Conservation (phyloP, 2,113 vertebrate genomes). For the Isichthys henryi region DNA sequence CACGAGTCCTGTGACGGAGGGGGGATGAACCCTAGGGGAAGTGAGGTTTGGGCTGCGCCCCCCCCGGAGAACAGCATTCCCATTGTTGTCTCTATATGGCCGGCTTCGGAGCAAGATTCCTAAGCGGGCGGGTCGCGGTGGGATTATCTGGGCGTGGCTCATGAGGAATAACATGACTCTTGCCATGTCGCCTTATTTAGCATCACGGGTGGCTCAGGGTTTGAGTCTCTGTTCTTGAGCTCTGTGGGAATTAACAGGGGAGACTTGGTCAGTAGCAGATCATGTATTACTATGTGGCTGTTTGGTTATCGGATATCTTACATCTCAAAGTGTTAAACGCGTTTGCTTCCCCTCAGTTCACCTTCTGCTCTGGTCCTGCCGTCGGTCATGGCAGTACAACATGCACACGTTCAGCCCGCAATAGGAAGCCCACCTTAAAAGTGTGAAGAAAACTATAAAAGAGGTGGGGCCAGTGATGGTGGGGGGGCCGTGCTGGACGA, state of each 20-base stretch:
- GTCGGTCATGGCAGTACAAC: not conserved
- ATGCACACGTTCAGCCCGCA: not conserved
- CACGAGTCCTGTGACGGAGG: constrained; percentile 23
- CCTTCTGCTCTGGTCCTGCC: not conserved
- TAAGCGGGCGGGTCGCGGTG: constrained; percentile 30
- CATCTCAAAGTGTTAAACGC: not conserved
- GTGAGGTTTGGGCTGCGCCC: constrained; percentile 22
- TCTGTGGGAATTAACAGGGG: not conserved
- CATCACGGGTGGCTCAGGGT: not conserved
- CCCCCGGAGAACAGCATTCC: constrained; percentile 50
- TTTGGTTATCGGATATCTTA: not conserved
- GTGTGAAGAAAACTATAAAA: not conserved
- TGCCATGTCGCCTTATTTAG: not conserved
- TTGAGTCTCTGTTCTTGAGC: not conserved
- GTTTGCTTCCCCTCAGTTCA: not conserved
- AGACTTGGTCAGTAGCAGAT: not conserved
- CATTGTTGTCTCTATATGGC: constrained; percentile 49
- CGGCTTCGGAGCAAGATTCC: constrained; percentile 39
- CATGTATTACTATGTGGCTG: not conserved
- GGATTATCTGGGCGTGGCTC: not conserved
- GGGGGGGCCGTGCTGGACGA: not conserved
- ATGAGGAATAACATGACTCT: not conserved
- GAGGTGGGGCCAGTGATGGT: not conserved
- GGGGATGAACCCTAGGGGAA: constrained; percentile 16
- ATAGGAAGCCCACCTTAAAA: not conserved